Conservation (phyloP, 2,888 invertebrate genomes). For the Phalangium opilio region DNA sequence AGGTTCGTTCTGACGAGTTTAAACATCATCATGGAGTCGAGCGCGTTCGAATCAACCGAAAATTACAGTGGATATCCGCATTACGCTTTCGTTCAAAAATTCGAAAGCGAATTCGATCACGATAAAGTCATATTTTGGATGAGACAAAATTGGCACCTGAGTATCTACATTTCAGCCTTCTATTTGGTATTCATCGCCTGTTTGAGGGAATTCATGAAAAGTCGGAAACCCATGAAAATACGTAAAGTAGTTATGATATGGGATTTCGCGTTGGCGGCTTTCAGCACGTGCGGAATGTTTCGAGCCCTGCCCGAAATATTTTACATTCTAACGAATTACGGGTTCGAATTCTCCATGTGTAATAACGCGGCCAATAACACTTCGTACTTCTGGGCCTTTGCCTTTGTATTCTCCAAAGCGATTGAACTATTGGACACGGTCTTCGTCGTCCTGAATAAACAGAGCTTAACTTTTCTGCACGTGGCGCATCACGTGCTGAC, state of each 20-base stretch:
- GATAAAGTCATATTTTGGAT: conserved; percentile 81
- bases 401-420: too few species aligned
- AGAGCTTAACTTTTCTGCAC: too few species aligned
- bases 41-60: too few species aligned
- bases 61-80: conserved; percentile 34
- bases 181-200: conserved; percentile 89
- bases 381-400: too few species aligned
- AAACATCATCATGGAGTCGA: too few species aligned
- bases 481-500: too few species aligned
- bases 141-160: conserved; percentile 86
- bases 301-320: conserved; percentile 84
- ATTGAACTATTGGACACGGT: too few species aligned
- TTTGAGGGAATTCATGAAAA: conserved; percentile 84
- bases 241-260: conserved; percentile 71
- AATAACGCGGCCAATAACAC: conserved; percentile 9
- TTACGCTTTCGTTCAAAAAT: conserved; percentile 84
- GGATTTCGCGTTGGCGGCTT: conserved; percentile 79
- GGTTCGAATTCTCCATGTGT: conserved; percentile 89
- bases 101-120: conserved; percentile 85
- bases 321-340: conserved; percentile 71
- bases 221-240: conserved; percentile 73
- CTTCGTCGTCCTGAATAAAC: too few species aligned
- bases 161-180: conserved; percentile 70
- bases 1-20: too few species aligned
- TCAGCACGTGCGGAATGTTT: conserved; percentile 71